Percentiles rank a stretch among this genome's conserved stretches.
These are phyloP conservation scores for Taenioides sp. DNA, from an alignment of 2,797 vertebrate species.

Conservation along the genomic window DNA sequence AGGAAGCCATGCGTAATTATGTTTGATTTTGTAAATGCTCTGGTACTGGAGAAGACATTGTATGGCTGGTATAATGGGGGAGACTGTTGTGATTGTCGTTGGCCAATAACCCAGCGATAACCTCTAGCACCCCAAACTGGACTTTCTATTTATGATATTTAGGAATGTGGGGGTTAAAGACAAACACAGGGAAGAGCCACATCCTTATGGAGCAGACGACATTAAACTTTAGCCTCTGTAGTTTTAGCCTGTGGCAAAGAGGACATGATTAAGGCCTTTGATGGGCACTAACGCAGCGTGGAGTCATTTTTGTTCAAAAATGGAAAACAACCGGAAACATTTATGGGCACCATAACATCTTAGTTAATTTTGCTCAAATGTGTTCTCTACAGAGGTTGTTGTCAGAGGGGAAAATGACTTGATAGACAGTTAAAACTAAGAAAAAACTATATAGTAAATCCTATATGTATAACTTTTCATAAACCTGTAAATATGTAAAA, in stretches of 20 bases:
- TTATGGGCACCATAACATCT: constrained; percentile 64
- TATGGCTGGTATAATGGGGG: constrained; percentile 54
- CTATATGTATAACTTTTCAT: neutral
- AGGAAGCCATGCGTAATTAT: constrained; percentile 65
- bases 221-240: constrained; percentile 61
- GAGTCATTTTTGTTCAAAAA: constrained; percentile 68
- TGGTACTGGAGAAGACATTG: constrained; percentile 46
- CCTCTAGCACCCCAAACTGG: constrained; percentile 38
- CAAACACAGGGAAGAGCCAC: constrained; percentile 66
- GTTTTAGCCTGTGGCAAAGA: constrained; percentile 70
- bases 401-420: neutral
- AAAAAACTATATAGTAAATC: neutral
- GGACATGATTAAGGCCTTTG: constrained; percentile 70
- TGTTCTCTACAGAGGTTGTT: constrained; percentile 50
- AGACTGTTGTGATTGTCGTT: constrained; percentile 60
- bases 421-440: neutral
- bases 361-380: constrained; percentile 72
- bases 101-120: constrained; percentile 46
- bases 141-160: constrained; percentile 58
- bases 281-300: constrained; percentile 75
- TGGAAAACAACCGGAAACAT: constrained; percentile 71
- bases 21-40: constrained; percentile 56
- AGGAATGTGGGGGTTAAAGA: constrained; percentile 52
- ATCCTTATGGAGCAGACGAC: constrained; percentile 60
- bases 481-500: neutral